Base-by-base conservation (phyloP, 2,797 vertebrate genomes). In the Gila robusta region DNA sequence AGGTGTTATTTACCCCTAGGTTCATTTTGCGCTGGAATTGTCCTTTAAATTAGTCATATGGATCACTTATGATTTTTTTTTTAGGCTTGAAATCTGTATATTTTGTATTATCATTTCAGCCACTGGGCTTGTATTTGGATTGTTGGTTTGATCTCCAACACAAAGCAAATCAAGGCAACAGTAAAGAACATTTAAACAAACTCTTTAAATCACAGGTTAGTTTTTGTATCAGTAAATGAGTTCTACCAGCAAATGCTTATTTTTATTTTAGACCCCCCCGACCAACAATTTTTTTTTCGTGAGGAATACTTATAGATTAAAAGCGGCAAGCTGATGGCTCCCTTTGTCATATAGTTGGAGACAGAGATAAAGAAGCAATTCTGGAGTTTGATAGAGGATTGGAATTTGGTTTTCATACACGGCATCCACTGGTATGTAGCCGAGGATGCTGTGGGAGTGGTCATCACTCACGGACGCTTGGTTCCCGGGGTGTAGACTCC, bases 381-480 rank as follows among this genome's bases (percentile, higher is more conserved):
- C 69, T 44, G 28, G 72, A 21, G 21, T 85, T 86, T 85, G 70
- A 80, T 86, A 83, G 80, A 80, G 52, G n/a, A 37, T 39, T 79
- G 81, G 47, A 74, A 47, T 81, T 80, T 74, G 80, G 32, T 87
- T 87, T 88, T 84, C 11, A 56, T 66, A 83, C 47, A 71, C 56
- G 52, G 67, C 73, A 66, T 37, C 28, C 35, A 37, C 32, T 11
- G 28, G 64, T 72, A 23, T 80, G 26, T 69, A 11, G 84, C 66
- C 47, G 78, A 84, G 70, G 86, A 67, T 71, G 64, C 84, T 56
- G 79, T 71, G 80, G 79, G 79, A 82, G 74, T 87, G 10, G 23
- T 87, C 82, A 90, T 93, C 89, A 81, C 77, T 92, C 91, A 87
- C 2, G 6, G 73, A 26, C 23, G 28, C 21, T 77, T 81, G 52